phyloP scores from a whole-genome alignment of 2,888 invertebrate genomes.

The Archips crataeganus region DNA sequence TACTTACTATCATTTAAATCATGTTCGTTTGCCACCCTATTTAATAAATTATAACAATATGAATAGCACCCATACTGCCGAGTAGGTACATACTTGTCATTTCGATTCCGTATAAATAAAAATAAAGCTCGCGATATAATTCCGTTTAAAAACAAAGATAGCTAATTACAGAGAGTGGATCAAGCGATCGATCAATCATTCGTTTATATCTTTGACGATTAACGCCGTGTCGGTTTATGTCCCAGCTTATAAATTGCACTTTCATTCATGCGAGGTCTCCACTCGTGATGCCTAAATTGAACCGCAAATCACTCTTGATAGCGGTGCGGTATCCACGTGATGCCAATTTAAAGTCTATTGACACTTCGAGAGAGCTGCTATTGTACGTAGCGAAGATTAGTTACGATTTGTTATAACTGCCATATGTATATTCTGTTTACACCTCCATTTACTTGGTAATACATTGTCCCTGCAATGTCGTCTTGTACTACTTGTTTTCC shows the following conservation, averaged over 20 bases:
- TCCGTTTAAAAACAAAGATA: background rate
- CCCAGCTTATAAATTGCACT: conserved; percentile 6
- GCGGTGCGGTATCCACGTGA: conserved; percentile 25
- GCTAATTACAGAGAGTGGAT: conserved; percentile 11
- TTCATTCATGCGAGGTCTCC: conserved; percentile 10
- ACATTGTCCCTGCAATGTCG: background rate
- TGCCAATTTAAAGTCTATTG: conserved; percentile 24
- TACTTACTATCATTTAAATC: too few relatives aligned
- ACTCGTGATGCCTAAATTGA: conserved; percentile 26
- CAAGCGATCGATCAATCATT: conserved; percentile 16
- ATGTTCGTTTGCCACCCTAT: too few relatives aligned
- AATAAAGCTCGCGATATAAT: background rate
- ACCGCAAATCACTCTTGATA: conserved; percentile 28
- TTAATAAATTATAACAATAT: too few relatives aligned
- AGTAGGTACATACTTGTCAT: background rate
- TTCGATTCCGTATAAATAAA: background rate
- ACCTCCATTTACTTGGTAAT: background rate
- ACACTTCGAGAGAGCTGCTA: conserved; percentile 1
- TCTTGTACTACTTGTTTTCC: conserved; percentile 15
- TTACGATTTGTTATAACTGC: conserved; percentile 6
- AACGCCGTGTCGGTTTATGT: conserved; percentile 21
- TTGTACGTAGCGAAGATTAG: conserved; percentile 10
- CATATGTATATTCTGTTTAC: background rate
- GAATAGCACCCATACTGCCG: background rate
- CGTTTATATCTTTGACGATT: conserved; percentile 18